Percentiles rank a stretch among this genome's conserved stretches.
phyloP scores from a whole-genome alignment of 2,888 invertebrate species.

The Cyclophora albipunctata region DNA sequence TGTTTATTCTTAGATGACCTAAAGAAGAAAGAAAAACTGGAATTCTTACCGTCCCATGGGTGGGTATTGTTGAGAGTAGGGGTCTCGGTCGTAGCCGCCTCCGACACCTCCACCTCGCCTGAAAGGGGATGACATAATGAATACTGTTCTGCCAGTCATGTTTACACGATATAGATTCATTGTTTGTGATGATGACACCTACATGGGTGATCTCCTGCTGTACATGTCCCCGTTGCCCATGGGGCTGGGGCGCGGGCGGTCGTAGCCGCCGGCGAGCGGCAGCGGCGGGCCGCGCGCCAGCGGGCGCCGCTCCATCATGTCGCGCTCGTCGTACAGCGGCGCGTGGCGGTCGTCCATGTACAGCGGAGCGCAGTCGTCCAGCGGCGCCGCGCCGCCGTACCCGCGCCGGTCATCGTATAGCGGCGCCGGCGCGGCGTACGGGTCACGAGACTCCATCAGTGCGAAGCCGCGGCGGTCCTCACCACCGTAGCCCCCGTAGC shows the following conservation, averaged over 20 bases:
- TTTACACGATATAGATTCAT: no score
- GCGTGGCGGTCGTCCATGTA: slow-evolving; percentile 44
- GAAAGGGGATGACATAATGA: slow-evolving; percentile 15
- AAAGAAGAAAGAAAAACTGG: background rate
- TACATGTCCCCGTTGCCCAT: slow-evolving; percentile 68
- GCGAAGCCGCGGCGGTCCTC: slow-evolving; percentile 66
- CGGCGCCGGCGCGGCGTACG: slow-evolving; percentile 49
- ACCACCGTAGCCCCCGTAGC: slow-evolving; percentile 60
- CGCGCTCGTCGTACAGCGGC: slow-evolving; percentile 57
- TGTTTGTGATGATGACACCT: slow-evolving; percentile 20
- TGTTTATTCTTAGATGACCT: no score
- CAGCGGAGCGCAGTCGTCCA: slow-evolving; percentile 23
- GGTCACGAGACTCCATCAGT: slow-evolving; percentile 54
- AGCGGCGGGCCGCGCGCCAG: slow-evolving; percentile 35
- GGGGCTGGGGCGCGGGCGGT: slow-evolving; percentile 46
- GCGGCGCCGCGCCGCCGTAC: slow-evolving; percentile 10
- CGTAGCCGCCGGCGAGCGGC: slow-evolving; percentile 43
- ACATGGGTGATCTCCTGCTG: slow-evolving; percentile 66
- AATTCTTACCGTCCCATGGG: slow-evolving; percentile 67
- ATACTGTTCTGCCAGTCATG: no score
- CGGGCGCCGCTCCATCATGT: slow-evolving; percentile 52
- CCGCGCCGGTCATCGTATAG: slow-evolving; percentile 24
- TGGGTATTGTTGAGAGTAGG: slow-evolving; percentile 65
- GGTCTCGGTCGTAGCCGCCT: slow-evolving; percentile 65
- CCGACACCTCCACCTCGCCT: slow-evolving; percentile 59